Evolutionary conservation across 2,113 vertebrate genomes (phyloP), one percentile per base, ranked within the genome.

Genomic region (Tenrec ecaudatus): DNA sequence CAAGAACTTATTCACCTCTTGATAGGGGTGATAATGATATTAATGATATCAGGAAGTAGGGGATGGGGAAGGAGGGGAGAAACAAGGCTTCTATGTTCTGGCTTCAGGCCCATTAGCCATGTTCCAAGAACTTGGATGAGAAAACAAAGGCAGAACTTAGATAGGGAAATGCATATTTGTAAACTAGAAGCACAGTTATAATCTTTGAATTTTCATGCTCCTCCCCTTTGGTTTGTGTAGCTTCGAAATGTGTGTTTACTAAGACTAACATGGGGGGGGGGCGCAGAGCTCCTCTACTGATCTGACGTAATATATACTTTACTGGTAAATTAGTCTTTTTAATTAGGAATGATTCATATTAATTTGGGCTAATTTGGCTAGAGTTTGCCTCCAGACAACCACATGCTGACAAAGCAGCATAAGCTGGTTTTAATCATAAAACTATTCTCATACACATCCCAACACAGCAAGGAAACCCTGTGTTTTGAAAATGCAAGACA

Each of bases 321-420:
- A 83, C 58, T 95, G 57, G 68, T 89, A 92, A 86, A 80, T 91
- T 94, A 91, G 92, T 92, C 57, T 69, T 77, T 94, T 91, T 86
- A 89, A 89, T 91, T 94, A 90, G 62, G 33, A 82, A 88, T 94
- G 77, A 95, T 94, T 96, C 86, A 68, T 90, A 86, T 92, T 92
- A 92, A 95, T 85, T 93, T 77, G 20, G 47, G 76, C 82, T 93
- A 68, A 82, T 95, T 94, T 92, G 78, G 71, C 92, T 93, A 95
- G 75, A 81, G 87, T 95, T 79, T 94, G 94, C 96, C 95, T 80
- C 82, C 83, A 68, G 80, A 95, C 77, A 95, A 83, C 75, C 40
- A 84, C 60, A 93, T 85, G 64, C 90, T 95, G 91, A 82, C 82
- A 95, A 88, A 92, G 91, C 71, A 93, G 86, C 53, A 66, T 76